These are phyloP conservation scores for Hydra vulgaris DNA, from an alignment of 30 jellyfish, hydroid and myxozoan species.

Conservation along the genomic window DNA sequence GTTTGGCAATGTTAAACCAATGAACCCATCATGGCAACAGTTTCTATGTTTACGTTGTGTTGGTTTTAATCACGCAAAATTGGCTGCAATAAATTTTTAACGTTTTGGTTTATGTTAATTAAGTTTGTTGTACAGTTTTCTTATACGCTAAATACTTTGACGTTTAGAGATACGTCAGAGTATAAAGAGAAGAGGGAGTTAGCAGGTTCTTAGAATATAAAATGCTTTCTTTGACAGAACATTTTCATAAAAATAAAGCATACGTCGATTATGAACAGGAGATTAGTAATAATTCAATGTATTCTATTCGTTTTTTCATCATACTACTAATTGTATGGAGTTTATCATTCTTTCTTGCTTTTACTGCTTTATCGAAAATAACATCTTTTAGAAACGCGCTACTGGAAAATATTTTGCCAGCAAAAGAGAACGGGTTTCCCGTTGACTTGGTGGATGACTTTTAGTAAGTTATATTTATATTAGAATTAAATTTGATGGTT, in stretches of 20 bases:
- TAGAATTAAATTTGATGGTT: too few species aligned
- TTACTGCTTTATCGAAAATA: background rate
- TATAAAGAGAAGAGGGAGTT: background rate
- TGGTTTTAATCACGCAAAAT: background rate
- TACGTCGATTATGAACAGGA: background rate
- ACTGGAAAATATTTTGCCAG: slow-evolving; percentile 1
- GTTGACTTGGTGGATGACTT: background rate
- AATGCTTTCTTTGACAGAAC: background rate
- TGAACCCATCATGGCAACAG: background rate
- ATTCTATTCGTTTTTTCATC: background rate
- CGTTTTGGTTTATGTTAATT: background rate
- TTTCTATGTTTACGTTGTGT: too few species aligned
- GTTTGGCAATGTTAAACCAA: background rate
- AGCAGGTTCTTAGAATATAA: background rate
- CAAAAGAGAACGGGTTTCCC: background rate
- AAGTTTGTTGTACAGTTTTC: background rate
- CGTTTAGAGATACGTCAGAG: background rate
- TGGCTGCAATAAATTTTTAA: background rate
- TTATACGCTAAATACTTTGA: background rate
- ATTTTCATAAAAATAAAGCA: background rate
- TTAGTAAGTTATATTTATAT: background rate
- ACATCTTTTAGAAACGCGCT: slow-evolving; percentile 1
- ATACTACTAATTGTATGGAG: slow-evolving; percentile 2
- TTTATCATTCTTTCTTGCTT: background rate
- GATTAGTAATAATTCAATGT: background rate